phyloP scores from a whole-genome alignment of 2,888 invertebrate species.

The Drosophila monieri region DNA sequence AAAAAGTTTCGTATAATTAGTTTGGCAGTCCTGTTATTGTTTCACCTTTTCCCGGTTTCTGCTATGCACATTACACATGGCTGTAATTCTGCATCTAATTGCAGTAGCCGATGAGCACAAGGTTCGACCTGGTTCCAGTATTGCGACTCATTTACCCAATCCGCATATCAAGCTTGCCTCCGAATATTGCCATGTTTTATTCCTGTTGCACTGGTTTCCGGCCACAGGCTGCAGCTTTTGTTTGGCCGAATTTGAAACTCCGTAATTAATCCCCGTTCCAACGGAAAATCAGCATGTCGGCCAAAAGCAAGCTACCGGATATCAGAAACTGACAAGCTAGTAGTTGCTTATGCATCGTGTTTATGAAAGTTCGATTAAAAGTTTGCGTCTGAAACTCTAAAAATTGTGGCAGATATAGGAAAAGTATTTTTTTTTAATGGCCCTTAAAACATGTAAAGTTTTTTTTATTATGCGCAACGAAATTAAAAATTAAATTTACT shows the following conservation, averaged over 20 bases:
- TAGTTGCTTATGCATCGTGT: not conserved
- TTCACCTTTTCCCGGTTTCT: slow-evolving; percentile 2
- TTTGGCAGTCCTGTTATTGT: slow-evolving; percentile 49
- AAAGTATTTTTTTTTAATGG: not conserved
- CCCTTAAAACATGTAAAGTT: slow-evolving; percentile 8
- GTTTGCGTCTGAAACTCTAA: not conserved
- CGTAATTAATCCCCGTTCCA: not conserved
- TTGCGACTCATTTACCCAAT: slow-evolving; percentile 21
- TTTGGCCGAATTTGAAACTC: slow-evolving; percentile 10
- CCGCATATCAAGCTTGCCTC: not conserved
- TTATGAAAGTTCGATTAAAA: not conserved
- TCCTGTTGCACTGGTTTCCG: not conserved
- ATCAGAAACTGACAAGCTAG: not conserved
- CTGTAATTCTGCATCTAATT: slow-evolving; percentile 52
- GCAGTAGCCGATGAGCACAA: slow-evolving; percentile 12
- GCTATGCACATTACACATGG: not conserved
- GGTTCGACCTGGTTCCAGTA: slow-evolving; percentile 16
- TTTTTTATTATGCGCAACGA: slow-evolving; percentile 72
- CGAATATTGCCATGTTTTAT: slow-evolving; percentile 7
- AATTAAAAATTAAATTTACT: slow-evolving; percentile 75
- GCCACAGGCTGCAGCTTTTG: not conserved
- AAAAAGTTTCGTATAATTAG: slow-evolving; percentile 57
- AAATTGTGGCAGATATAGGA: too few species aligned
- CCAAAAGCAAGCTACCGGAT: not conserved
- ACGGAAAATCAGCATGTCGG: slow-evolving; percentile 2